Evolutionary conservation across 2,113 vertebrate genomes (phyloP).

Genomic region (Silurus asotus): DNA sequence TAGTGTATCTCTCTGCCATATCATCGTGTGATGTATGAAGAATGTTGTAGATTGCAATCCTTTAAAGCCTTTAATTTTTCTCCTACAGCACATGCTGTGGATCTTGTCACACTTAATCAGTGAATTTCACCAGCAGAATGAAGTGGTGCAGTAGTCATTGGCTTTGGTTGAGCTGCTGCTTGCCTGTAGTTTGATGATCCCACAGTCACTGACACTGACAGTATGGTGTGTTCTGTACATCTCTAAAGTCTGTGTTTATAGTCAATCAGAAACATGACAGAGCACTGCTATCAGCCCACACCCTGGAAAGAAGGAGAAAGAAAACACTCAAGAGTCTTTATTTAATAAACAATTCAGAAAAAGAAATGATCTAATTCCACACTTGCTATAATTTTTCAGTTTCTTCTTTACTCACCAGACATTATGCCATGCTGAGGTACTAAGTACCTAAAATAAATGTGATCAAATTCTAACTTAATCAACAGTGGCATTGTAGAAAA

Average conservation of each 20-base stretch:
- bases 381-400: constrained; percentile 56
- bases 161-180: constrained; percentile 52
- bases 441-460: constrained; percentile 60
- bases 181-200: constrained; percentile 52
- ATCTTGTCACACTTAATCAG: constrained; percentile 39
- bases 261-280: constrained; percentile 33
- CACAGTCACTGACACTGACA: constrained; percentile 49
- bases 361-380: constrained; percentile 67
- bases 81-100: background rate
- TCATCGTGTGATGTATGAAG: background rate
- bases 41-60: background rate
- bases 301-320: constrained; percentile 11
- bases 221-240: constrained; percentile 50
- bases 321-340: constrained; percentile 51
- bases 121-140: constrained; percentile 47
- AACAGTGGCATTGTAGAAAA: constrained; percentile 5
- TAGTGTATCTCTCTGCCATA: background rate
- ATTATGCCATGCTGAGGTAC: constrained; percentile 67
- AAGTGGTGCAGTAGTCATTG: constrained; percentile 39
- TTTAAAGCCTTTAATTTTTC: background rate
- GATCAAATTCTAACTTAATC: constrained; percentile 60
- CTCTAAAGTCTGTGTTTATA: constrained; percentile 58
- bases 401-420: constrained; percentile 44
- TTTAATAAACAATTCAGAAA: constrained; percentile 64
- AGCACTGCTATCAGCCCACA: constrained; percentile 9